Conservation (phyloP, 2,797 vertebrate genomes). For the Coranthus polyacanthus region DNA sequence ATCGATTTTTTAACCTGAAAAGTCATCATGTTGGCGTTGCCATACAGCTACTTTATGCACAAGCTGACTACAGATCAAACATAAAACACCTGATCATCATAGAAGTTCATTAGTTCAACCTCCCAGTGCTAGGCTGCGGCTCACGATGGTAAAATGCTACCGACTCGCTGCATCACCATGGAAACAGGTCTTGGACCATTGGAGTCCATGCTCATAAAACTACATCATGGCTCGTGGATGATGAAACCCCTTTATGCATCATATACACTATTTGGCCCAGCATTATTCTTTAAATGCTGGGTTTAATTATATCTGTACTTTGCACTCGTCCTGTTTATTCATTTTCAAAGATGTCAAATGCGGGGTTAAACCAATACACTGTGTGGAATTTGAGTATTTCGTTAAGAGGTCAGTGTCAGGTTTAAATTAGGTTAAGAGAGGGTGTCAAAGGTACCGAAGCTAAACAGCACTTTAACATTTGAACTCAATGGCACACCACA, state of each 20-base stretch:
- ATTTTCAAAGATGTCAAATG: no score
- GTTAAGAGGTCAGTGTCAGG: no score
- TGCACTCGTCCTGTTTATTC: no score
- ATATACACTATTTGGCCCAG: no score
- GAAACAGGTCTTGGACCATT: slow-evolving; percentile 44
- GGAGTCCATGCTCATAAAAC: not conserved
- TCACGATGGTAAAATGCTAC: slow-evolving; percentile 16
- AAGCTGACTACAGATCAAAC: not conserved
- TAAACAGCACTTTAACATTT: no score
- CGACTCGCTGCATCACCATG: slow-evolving; percentile 63
- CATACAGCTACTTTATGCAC: not conserved
- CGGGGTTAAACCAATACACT: no score
- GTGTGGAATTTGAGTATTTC: no score
- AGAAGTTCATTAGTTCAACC: not conserved
- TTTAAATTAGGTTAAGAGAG: no score
- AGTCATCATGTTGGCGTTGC: slow-evolving; percentile 62
- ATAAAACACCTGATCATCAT: not conserved
- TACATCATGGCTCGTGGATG: not conserved
- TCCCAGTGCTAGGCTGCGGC: slow-evolving; percentile 40
- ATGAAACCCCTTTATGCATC: no score
- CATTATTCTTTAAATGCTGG: no score
- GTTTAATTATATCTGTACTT: no score
- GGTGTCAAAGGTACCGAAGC: not conserved
- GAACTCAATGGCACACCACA: slow-evolving; percentile 7
- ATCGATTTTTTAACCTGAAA: slow-evolving; percentile 52